phyloP scores from a whole-genome alignment of 2,113 vertebrate species.

The Trematocara macrostoma region DNA sequence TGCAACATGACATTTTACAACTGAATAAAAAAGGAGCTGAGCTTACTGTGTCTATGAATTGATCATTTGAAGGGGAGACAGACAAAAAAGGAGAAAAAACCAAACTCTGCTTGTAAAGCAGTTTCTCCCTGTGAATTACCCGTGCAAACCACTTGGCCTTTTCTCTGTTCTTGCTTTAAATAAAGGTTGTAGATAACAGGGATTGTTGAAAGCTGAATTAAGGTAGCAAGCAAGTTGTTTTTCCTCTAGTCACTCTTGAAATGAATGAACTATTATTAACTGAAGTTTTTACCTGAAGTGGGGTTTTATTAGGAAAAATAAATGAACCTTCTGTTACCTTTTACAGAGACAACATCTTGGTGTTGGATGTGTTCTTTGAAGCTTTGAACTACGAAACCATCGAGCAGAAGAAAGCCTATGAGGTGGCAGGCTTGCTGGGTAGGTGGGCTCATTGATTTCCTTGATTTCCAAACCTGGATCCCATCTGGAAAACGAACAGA shows the following conservation, averaged over 20 bases:
- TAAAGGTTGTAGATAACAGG: not conserved
- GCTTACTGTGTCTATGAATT: not conserved
- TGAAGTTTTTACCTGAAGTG: not conserved
- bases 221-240: not conserved
- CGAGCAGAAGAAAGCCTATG: constrained; percentile 98
- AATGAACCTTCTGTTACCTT: not conserved
- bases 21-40: not conserved
- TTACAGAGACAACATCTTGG: constrained; percentile 94
- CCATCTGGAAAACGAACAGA: not conserved
- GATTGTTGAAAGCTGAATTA: not conserved
- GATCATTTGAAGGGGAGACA: not conserved
- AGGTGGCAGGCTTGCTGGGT: constrained; percentile 96
- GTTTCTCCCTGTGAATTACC: not conserved
- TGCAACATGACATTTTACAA: not conserved
- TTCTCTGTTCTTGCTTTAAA: not conserved
- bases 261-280: not conserved
- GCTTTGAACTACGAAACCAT: constrained; percentile 98
- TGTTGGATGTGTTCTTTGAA: constrained; percentile 98
- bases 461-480: not conserved
- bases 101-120: not conserved
- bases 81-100: not conserved
- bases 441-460: constrained; percentile 4
- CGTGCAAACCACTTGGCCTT: not conserved
- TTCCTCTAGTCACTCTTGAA: not conserved
- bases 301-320: not conserved